Evolutionary conservation across 2,888 invertebrate species (phyloP), one percentile per base, ranked within the genome.

Genomic region (Cotesia congregata): DNA sequence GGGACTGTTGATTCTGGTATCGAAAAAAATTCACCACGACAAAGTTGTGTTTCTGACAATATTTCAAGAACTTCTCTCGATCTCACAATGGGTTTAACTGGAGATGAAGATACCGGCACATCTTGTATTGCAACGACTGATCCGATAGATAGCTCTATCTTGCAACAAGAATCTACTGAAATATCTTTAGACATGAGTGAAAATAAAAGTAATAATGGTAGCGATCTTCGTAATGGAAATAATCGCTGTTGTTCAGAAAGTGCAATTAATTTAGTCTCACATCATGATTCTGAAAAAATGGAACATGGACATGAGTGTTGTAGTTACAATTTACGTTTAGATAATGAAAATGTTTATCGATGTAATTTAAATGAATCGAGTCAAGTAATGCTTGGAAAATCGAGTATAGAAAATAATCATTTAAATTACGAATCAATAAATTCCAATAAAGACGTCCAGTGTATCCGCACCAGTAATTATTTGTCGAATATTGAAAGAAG

Each of bases 41-140:
- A 83, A 5, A 81, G 84, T 60, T 87, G 87, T 0, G 83, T 79
- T 9, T 86, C 87, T n/a, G 88, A 86, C 72, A 87, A 88, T 64
- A 80, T 87, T 4, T 86, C 88, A 3, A 81, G 85, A 75, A 86
- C 87, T 0, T 87, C 87, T n/a, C 67, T 88, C 39, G 88, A 88
- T 65, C 78, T 87, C 0, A 87, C 88, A 3, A 87, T 88, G 86
- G 85, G 85, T 30, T 87, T 87, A 6, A 87, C 85, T 9, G 83
- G 85, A 1, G 87, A 86, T 9, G 83, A 84, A 1, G 87, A 86
- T 17, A 86, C 86, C 0, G 88, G 87, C 67, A 83, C 85, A 0
- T 87, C 87, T 39, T 86, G 87, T 67, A 86, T 87, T 39, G 88
- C 86, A 9, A 81, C 83, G 1, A 87, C 86, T 61, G 87, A 88